Evolutionary conservation across 2,888 invertebrate genomes (phyloP), one percentile per base, ranked within the genome.

Genomic region (Hecatera dysodea): DNA sequence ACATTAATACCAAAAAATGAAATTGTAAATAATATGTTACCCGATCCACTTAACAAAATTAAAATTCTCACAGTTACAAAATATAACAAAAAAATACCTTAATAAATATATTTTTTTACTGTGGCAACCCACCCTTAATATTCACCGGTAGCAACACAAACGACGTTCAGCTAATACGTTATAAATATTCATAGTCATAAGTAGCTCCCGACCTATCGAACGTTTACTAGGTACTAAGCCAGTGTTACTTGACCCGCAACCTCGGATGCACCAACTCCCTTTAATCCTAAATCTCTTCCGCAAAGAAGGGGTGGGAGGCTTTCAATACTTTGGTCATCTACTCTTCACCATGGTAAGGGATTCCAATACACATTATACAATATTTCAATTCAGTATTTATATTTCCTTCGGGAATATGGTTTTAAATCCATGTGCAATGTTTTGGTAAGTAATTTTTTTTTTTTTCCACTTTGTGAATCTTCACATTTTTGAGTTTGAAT

Each of bases 181-280:
- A 95, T 95, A 95, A 95, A 95, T 95, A 95, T 95, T 95, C 95
- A 95, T 94, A 92, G 92, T 90, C 90, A 92, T 94, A 95, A 95
- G 95, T 93, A 95, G 94, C 94, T 93, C 82, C 89, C 88, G 81
- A 92, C 91, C 93, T 92, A 94, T 93, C 91, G 93, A 94, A 91
- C 94, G 92, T 91, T 95, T 94, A 93, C 88, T 82, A n/a, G n/a
- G n/a, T n/a, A 78, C 85, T 61, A 78, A 75, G 46, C 94, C 92
- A 90, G 53, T 69, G 7, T 79, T 73, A 55, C 63, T 53, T 81
- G 91, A 90, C 71, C 89, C 71, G 72, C 79, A 74, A 79, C 69
- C 67, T 59, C 67, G 80, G 65, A 65, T 75, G 53, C 71, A 81
- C 68, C 36, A 57, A 57, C 77, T 70, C 80, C 70, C 46, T 61